Evolutionary conservation across 2,797 vertebrate genomes (phyloP).

Genomic region (Orestias chungarensis): DNA sequence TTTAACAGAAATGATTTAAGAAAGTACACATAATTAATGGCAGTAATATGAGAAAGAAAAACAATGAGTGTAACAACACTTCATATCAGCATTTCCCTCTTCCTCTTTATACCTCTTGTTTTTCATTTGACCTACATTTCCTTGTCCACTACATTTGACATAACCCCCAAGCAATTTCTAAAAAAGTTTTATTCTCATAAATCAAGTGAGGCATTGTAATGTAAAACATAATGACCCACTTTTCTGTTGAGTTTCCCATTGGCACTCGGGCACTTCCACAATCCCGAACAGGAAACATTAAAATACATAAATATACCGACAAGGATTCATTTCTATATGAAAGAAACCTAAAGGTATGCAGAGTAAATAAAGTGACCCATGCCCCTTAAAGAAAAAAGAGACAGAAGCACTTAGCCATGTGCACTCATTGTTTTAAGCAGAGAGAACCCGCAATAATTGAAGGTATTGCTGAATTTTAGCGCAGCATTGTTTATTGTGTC

Average conservation of each 20-base stretch:
- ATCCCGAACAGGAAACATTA: background rate
- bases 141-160: no score
- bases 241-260: no score
- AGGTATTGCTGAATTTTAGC: background rate
- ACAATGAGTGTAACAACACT: background rate
- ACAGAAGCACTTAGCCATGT: background rate
- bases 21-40: background rate
- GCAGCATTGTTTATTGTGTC: background rate
- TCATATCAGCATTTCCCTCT: background rate
- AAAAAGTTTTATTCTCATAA: no score
- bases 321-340: background rate
- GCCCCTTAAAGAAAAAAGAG: background rate
- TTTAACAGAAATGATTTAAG: no score
- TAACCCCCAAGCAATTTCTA: no score
- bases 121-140: no score
- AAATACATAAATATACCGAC: background rate
- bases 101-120: no score
- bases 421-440: background rate
- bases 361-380: no score
- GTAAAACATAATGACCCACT: no score
- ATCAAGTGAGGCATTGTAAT: no score
- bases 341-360: background rate
- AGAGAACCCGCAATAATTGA: background rate
- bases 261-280: no score
- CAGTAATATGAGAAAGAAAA: background rate